A percentile compares a stretch with the other conserved stretches of the same genome.
These are phyloP conservation scores for Euproctis similis DNA, from an alignment of 2,888 invertebrate genomes.

Conservation along the genomic window DNA sequence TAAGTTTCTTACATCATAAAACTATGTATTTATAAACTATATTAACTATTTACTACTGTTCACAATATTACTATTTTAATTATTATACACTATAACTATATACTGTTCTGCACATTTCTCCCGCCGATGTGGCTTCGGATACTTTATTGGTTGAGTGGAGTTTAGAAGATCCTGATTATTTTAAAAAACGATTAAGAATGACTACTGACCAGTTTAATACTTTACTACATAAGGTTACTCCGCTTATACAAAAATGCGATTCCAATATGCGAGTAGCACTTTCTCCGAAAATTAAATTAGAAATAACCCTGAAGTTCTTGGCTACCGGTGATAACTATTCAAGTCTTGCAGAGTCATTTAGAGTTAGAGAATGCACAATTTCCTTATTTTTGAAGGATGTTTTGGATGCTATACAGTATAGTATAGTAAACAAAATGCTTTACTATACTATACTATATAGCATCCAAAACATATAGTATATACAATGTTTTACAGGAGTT, in stretches of 20 bases:
- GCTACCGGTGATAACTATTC: slow-evolving; percentile 17
- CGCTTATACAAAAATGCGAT: slow-evolving; percentile 23
- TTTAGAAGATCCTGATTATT: slow-evolving; percentile 25
- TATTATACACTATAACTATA: too few species aligned
- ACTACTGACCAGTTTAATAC: slow-evolving; percentile 9
- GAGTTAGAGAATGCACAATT: slow-evolving; percentile 34
- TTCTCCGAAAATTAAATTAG: slow-evolving; percentile 23
- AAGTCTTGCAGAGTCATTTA: slow-evolving; percentile 26
- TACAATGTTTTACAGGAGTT: slow-evolving; percentile 21
- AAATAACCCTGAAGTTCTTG: slow-evolving; percentile 12
- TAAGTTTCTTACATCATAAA: too few species aligned
- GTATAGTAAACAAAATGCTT: too few species aligned
- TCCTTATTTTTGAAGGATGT: slow-evolving; percentile 32
- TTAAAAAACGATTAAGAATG: slow-evolving; percentile 16
- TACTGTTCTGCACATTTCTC: too few species aligned
- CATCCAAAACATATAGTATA: too few species aligned
- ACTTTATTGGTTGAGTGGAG: slow-evolving; percentile 10
- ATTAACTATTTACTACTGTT: too few species aligned
- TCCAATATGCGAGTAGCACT: slow-evolving; percentile 26
- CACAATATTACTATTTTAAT: too few species aligned
- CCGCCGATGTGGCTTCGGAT: too few species aligned
- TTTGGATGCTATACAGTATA: slow-evolving; percentile 33
- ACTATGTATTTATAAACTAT: too few species aligned
- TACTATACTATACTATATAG: too few species aligned
- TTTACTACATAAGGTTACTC: slow-evolving; percentile 24